These are phyloP conservation scores for Augochlora pura DNA, from an alignment of 1,140 invertebrate species.

Conservation along the genomic window DNA sequence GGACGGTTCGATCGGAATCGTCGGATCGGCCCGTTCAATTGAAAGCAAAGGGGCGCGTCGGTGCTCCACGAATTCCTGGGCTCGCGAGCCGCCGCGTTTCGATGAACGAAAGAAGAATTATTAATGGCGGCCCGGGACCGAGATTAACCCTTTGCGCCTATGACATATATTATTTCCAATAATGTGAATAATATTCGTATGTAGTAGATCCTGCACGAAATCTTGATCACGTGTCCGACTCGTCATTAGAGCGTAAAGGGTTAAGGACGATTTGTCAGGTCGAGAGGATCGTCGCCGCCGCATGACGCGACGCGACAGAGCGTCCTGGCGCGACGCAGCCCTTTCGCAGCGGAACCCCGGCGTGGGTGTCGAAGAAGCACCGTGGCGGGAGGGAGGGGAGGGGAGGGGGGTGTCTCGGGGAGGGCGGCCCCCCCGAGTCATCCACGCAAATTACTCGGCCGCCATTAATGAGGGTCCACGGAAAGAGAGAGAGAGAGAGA, in stretches of 20 bases:
- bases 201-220: too few species aligned
- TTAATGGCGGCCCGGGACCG: not conserved
- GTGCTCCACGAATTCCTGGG: not conserved
- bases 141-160: too few species aligned
- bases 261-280: not conserved
- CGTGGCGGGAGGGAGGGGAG: conserved; percentile 24
- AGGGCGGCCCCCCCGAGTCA: conserved; percentile 68
- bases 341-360: too few species aligned
- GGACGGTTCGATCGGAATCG: not conserved
- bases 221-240: too few species aligned
- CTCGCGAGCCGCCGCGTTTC: not conserved
- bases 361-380: conserved; percentile 64
- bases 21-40: not conserved
- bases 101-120: not conserved
- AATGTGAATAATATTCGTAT: too few species aligned
- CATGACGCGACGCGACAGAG: not conserved
- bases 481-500: too few species aligned
- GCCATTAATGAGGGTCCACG: conserved; percentile 71
- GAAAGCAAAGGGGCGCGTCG: not conserved
- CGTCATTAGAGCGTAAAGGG: too few species aligned
- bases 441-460: conserved; percentile 70
- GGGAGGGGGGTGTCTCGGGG: too few species aligned
- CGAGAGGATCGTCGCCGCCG: not conserved
- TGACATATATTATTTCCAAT: too few species aligned
- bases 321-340: conserved; percentile 20